Evolutionary conservation across 2,888 invertebrate species (phyloP).

Genomic region (Nomada hirtipes): DNA sequence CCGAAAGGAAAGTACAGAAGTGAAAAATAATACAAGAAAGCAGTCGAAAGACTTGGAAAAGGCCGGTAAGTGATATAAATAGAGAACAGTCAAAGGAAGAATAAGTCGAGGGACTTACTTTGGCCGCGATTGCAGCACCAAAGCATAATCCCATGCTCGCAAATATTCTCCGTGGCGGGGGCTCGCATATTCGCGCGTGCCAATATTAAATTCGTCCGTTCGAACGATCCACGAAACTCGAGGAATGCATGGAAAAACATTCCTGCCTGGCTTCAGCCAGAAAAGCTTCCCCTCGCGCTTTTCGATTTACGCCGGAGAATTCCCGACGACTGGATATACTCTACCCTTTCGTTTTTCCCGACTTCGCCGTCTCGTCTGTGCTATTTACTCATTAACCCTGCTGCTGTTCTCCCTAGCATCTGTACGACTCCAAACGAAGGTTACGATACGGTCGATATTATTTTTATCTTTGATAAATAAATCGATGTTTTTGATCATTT

Average conservation of each 20-base stretch:
- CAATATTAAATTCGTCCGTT: slow-evolving; percentile 48
- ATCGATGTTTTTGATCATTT: no score
- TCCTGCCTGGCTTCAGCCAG: slow-evolving; percentile 6
- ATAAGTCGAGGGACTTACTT: neutral
- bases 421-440: no score
- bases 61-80: neutral
- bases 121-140: slow-evolving; percentile 20
- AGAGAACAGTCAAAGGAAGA: neutral
- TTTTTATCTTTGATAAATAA: no score
- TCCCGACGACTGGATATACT: neutral
- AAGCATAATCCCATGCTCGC: neutral
- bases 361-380: neutral
- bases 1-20: no score
- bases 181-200: slow-evolving; percentile 22
- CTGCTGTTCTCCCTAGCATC: no score
- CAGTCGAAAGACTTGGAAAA: neutral
- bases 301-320: slow-evolving; percentile 23
- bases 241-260: slow-evolving; percentile 44
- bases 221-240: slow-evolving; percentile 23
- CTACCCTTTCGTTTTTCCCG: neutral
- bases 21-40: neutral
- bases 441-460: no score
- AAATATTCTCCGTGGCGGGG: neutral
- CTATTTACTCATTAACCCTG: neutral
- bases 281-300: neutral